Evolutionary conservation across 1,140 invertebrate species (phyloP).

Genomic region (Scylla paramamosain): DNA sequence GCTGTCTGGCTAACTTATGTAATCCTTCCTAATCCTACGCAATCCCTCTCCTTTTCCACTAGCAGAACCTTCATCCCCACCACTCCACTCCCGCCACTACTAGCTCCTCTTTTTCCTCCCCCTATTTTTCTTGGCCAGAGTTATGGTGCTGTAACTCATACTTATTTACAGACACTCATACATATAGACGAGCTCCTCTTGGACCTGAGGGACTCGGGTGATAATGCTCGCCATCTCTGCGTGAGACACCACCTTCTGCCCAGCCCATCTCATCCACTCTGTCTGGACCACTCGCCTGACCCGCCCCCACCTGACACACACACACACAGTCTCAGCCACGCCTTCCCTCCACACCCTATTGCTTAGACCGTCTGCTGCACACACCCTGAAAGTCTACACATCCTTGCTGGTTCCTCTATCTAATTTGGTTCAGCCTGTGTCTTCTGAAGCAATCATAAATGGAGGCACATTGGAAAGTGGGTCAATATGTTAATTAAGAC

Average conservation of each 20-base stretch:
- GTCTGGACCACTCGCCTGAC: not conserved
- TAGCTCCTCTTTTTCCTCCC: not conserved
- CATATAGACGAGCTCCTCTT: conserved; percentile 12
- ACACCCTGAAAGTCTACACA: too few species aligned
- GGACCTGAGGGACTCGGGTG: not conserved
- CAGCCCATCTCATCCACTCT: not conserved
- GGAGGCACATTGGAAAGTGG: too few species aligned
- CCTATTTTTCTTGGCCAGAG: not conserved
- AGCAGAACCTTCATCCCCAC: not conserved
- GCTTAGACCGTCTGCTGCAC: not conserved
- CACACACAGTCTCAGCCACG: not conserved
- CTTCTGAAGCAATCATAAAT: too few species aligned
- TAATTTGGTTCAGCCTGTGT: too few species aligned
- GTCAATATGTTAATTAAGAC: too few species aligned
- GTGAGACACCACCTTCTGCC: not conserved
- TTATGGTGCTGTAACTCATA: not conserved
- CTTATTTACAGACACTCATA: conserved; percentile 15
- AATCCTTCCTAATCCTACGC: too few species aligned
- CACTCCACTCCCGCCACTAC: not conserved
- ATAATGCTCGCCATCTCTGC: not conserved
- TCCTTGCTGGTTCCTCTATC: too few species aligned
- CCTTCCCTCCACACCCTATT: not conserved
- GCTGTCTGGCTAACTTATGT: too few species aligned
- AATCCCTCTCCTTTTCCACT: not conserved
- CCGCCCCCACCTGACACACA: not conserved